Percentiles rank a stretch among this genome's conserved stretches.
These are phyloP conservation scores for Agrenia bidenticulata DNA, from an alignment of 2,888 invertebrate genomes.

Conservation along the genomic window DNA sequence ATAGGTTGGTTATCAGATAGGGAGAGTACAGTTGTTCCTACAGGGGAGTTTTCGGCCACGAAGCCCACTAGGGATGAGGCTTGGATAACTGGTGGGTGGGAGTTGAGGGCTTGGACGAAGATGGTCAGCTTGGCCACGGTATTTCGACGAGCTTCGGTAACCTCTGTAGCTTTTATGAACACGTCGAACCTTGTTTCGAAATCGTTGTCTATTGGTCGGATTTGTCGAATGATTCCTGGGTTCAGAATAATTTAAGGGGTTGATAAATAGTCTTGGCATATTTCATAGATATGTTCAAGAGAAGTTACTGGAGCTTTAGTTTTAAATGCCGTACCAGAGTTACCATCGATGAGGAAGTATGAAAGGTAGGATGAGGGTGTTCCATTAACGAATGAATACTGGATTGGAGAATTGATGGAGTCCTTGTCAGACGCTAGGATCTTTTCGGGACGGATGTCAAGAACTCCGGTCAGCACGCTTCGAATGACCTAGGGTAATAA, in stretches of 20 bases:
- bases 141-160: slow-evolving; percentile 73
- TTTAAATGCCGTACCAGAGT: too few relatives aligned
- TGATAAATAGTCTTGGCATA: too few relatives aligned
- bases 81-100: slow-evolving; percentile 76
- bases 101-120: slow-evolving; percentile 81
- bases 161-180: slow-evolving; percentile 72
- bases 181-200: slow-evolving; percentile 70
- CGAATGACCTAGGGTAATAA: slow-evolving; percentile 66
- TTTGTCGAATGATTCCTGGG: slow-evolving; percentile 74
- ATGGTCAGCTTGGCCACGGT: slow-evolving; percentile 80
- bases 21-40: slow-evolving; percentile 78
- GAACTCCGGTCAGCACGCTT: slow-evolving; percentile 77
- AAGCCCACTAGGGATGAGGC: slow-evolving; percentile 72
- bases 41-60: slow-evolving; percentile 81
- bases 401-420: slow-evolving; percentile 78
- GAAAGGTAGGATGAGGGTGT: slow-evolving; percentile 73
- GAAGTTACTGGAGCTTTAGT: too few relatives aligned
- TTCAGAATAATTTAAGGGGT: not conserved
- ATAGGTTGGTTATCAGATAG: slow-evolving; percentile 65
- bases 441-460: slow-evolving; percentile 80
- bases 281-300: too few relatives aligned
- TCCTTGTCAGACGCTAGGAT: slow-evolving; percentile 90
- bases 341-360: slow-evolving; percentile 79
- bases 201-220: slow-evolving; percentile 75
- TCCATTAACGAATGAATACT: slow-evolving; percentile 78